Evolutionary conservation across 2,888 invertebrate species (phyloP).

Genomic region (Clivina fossor): DNA sequence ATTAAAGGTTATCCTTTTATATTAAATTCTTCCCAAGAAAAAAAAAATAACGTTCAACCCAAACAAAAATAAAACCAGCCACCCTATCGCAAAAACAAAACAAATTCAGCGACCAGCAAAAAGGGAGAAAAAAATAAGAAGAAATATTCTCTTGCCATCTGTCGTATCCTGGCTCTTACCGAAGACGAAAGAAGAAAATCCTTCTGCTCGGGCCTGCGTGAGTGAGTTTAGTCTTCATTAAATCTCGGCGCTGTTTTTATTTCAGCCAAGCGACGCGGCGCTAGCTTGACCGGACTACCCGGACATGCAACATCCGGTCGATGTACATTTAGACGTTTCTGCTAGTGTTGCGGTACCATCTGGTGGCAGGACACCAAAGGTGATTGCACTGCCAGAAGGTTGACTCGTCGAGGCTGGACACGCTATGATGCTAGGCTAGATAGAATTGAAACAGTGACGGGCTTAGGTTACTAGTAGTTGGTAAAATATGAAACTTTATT

Average conservation of each 20-base stretch:
- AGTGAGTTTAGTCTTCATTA: slow-evolving; percentile 29
- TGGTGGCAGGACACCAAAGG: slow-evolving; percentile 19
- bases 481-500: no score
- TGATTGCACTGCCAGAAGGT: slow-evolving; percentile 31
- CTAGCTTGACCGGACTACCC: slow-evolving; percentile 16
- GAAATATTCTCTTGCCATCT: slow-evolving; percentile 5
- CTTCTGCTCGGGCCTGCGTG: slow-evolving; percentile 9
- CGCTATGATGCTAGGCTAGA: no score
- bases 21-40: no score
- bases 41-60: no score
- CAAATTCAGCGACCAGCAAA: background rate
- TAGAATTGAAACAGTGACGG: no score
- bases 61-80: no score
- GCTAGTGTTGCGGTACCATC: slow-evolving; percentile 21
- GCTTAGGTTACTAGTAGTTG: no score
- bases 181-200: slow-evolving; percentile 10
- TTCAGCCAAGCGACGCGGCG: slow-evolving; percentile 9
- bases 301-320: slow-evolving; percentile 40
- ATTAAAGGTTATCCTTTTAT: no score
- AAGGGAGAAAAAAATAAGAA: slow-evolving; percentile 6
- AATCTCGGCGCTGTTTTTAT: slow-evolving; percentile 27
- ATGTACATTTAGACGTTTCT: slow-evolving; percentile 25
- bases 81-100: slow-evolving; percentile 10
- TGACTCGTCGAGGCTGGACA: background rate
- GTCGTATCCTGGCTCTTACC: background rate